These are phyloP conservation scores for Nemotelus pantherinus DNA, from an alignment of 2,888 invertebrate genomes.

Conservation along the genomic window DNA sequence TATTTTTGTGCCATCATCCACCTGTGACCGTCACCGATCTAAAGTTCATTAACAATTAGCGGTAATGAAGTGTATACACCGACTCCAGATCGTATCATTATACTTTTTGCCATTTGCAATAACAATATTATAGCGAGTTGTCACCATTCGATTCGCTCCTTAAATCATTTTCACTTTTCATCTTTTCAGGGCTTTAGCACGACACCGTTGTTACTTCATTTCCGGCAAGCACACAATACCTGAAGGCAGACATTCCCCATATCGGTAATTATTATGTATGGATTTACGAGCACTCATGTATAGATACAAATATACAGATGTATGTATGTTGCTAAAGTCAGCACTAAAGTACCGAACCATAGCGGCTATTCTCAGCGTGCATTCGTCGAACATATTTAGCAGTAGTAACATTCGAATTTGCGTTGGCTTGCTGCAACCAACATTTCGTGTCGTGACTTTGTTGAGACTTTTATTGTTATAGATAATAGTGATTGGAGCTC, in stretches of 20 bases:
- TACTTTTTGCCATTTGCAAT: no score
- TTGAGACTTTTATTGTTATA: conserved; percentile 11
- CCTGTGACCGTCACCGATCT: not conserved
- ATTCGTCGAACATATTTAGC: no score
- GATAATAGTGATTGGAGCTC: not conserved
- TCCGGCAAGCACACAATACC: not conserved
- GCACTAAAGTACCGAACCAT: no score
- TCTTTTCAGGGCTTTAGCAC: not conserved
- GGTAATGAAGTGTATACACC: not conserved
- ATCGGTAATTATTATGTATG: not conserved
- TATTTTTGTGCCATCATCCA: no score
- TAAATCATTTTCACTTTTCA: conserved; percentile 28
- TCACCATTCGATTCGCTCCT: not conserved
- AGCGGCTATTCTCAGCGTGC: no score
- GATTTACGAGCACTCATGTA: not conserved
- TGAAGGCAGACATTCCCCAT: not conserved
- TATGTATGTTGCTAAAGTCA: not conserved
- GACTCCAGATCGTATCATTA: no score
- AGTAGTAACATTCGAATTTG: no score
- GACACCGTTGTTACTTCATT: conserved; percentile 17
- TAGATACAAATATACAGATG: not conserved
- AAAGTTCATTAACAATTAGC: conserved; percentile 2
- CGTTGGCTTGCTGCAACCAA: no score
- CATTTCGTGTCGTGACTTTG: conserved; percentile 1
- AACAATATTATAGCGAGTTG: no score